Base-by-base conservation (phyloP, 2,797 vertebrate genomes). In the Gobionotothen gibberifrons region DNA sequence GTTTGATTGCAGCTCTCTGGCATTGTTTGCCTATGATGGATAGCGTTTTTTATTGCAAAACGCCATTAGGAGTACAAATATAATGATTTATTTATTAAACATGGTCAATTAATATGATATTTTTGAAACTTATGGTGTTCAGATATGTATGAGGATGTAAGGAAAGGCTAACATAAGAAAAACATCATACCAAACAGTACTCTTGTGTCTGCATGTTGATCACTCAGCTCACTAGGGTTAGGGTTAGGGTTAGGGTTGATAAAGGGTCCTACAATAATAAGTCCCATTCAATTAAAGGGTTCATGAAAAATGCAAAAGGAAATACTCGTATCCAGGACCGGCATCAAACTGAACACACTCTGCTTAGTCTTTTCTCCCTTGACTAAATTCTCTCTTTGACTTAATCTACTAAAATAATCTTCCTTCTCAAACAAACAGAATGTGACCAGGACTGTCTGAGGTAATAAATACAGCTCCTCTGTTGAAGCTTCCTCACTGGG, bases 21-120 rank as follows among this genome's bases (percentile, higher is more conserved):
- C 74, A 90, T 92, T 92, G 90, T 95, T 93, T 81, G 79, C 76
- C 59, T 57, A 21, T 83, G 87, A 89, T 88, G 81, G 88, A 93
- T 84, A 72, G 77, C 84, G 82, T 81, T 78, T 90, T 87, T 88
- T 69, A 82, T 84, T 70, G 70, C 74, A 83, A 56, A 59, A 76
- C 71, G 80, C 92, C 83, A 85, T 88, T 86, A 90, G 84, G 78
- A 88, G 80, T 76, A 88, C 81, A 89, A 87, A 92, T 83, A 79
- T 89, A 85, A 83, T 87, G 88, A 90, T 90, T 90, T 87, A 89
- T 86, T 85, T 78, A 89, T 92, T 85, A 81, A 46, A 72, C 75
- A 66, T 39, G 66, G 74, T 81, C 58, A 60, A 54, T 7, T 74
- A 78, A 72, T 58, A 60, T 32, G 64, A 63, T 69, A 53, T 39